Conservation (phyloP, 2,113 vertebrate species). For the Speoplatyrhinus poulsoni region DNA sequence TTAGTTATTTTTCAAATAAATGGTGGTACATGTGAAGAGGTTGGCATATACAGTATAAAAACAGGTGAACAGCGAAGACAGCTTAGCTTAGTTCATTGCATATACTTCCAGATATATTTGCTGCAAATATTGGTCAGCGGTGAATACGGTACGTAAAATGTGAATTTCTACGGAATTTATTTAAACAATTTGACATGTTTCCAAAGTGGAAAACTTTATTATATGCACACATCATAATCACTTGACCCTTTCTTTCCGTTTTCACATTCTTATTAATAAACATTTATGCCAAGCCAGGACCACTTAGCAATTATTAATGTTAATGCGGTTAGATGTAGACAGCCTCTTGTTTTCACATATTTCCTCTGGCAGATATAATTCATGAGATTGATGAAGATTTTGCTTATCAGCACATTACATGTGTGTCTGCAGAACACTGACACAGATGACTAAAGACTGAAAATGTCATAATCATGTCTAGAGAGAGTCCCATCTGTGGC, state of each 20-base stretch:
- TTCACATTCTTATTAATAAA: not conserved
- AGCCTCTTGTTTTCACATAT: not conserved
- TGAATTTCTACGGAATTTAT: not conserved
- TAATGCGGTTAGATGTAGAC: not conserved
- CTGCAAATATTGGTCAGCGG: no score
- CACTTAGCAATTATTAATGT: not conserved
- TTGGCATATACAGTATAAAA: no score
- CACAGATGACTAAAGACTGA: not conserved
- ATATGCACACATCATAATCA: constrained; percentile 9
- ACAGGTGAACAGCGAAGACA: no score
- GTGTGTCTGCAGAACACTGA: not conserved
- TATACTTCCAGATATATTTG: no score
- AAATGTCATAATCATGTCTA: constrained; percentile 13
- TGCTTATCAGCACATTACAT: not conserved
- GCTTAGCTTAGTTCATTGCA: no score
- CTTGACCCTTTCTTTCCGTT: not conserved
- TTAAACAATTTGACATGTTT: not conserved
- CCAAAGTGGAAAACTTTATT: constrained; percentile 11
- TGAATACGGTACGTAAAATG: no score
- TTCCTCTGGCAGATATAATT: not conserved
- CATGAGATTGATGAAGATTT: not conserved
- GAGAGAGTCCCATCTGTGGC: constrained; percentile 10
- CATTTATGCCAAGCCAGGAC: not conserved
- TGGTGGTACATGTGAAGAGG: no score
- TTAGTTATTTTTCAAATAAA: no score